phyloP scores from a whole-genome alignment of 2,113 vertebrate genomes.

The Festucalex cinctus region DNA sequence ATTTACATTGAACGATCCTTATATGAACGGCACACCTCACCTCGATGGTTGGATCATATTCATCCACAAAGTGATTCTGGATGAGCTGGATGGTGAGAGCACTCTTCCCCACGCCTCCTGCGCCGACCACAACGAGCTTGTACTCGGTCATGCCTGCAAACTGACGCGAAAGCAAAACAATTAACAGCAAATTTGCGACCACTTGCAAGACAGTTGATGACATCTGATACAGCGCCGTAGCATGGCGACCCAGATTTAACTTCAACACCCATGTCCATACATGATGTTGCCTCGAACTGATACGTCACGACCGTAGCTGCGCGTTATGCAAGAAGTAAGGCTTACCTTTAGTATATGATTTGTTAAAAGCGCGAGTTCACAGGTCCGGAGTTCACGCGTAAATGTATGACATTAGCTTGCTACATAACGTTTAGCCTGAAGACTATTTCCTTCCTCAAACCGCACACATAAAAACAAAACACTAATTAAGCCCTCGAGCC shows the following conservation, averaged over 20 bases:
- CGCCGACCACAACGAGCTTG: constrained; percentile 82
- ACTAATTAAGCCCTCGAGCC: constrained; percentile 4
- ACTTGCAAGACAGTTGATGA: background rate
- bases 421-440: constrained; percentile 57
- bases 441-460: constrained; percentile 42
- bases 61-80: constrained; percentile 82
- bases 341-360: constrained; percentile 42
- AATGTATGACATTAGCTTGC: constrained; percentile 58
- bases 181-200: background rate
- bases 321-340: background rate
- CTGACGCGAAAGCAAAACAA: background rate
- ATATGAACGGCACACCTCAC: constrained; percentile 37
- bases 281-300: background rate
- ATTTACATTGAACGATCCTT: background rate
- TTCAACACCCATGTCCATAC: background rate
- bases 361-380: background rate
- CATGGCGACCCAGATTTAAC: constrained; percentile 60
- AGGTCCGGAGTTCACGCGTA: constrained; percentile 11
- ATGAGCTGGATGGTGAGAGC: constrained; percentile 83
- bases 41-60: constrained; percentile 78
- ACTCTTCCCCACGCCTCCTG: constrained; percentile 84
- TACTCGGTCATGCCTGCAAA: constrained; percentile 81
- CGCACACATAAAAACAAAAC: constrained; percentile 17
- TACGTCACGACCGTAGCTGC: background rate
- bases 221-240: background rate